Evolutionary conservation across 2,888 invertebrate species (phyloP).

Genomic region (Strigamia maritima): DNA sequence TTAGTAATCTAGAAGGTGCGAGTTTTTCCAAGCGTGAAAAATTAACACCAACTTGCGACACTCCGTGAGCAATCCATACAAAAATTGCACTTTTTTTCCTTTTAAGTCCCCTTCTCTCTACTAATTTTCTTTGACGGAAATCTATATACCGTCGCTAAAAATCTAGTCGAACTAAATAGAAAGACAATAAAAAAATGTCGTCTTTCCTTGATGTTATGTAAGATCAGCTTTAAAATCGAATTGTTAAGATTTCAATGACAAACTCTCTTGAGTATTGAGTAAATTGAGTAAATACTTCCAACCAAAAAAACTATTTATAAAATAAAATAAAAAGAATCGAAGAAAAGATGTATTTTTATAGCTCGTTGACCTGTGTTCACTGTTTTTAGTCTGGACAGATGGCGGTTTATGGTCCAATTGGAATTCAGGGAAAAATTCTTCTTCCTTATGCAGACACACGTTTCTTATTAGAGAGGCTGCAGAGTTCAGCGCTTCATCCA

Average conservation of each 20-base stretch:
- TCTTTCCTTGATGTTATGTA: neutral
- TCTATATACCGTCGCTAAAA: neutral
- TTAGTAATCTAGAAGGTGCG: neutral
- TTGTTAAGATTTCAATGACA: no score
- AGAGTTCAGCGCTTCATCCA: neutral
- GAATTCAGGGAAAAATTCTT: neutral
- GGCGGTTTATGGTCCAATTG: slow-evolving; percentile 1
- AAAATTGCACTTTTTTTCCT: neutral
- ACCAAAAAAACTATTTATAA: neutral
- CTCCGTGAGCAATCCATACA: neutral
- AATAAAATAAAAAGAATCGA: neutral
- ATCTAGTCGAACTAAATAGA: no score
- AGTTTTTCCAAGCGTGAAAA: neutral
- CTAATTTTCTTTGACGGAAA: neutral
- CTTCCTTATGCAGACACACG: slow-evolving; percentile 10
- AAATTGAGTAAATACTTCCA: no score
- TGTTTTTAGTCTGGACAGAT: slow-evolving; percentile 15
- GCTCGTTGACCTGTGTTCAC: neutral
- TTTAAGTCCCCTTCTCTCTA: neutral
- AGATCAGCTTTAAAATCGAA: neutral
- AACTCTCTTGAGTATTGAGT: no score
- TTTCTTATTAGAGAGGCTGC: neutral
- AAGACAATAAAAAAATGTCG: neutral
- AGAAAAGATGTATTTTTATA: neutral
- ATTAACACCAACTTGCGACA: neutral